Percentiles rank a stretch among this genome's conserved stretches.
Conservation (phyloP, 2,888 invertebrate genomes). For the Saturnia pavonia region DNA sequence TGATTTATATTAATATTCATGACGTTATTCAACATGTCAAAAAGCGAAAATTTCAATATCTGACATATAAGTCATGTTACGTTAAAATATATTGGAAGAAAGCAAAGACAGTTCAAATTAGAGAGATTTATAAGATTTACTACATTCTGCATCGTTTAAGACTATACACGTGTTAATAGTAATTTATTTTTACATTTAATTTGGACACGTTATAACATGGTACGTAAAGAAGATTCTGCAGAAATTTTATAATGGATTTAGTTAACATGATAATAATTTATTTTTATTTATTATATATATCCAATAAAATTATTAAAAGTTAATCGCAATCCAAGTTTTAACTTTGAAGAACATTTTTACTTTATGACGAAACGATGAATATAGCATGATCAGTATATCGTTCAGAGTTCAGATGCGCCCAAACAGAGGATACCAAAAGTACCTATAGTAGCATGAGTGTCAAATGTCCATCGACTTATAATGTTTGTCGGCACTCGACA, state of each 20-base stretch:
- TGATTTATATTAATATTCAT: constrained; percentile 13
- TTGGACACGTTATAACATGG: neutral
- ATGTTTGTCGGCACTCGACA: neutral
- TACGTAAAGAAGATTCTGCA: neutral
- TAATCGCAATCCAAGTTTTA: neutral
- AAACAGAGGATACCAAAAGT: neutral
- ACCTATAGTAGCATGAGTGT: too few relatives aligned
- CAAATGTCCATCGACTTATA: neutral
- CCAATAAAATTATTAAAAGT: too few relatives aligned
- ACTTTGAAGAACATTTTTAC: neutral
- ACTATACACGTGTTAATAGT: constrained; percentile 18
- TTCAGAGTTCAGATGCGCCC: neutral
- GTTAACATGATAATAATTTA: neutral
- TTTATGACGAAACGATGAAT: neutral
- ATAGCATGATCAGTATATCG: neutral
- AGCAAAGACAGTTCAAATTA: constrained; percentile 49
- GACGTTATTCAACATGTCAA: constrained; percentile 6
- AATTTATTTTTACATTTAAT: constrained; percentile 7
- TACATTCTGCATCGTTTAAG: constrained; percentile 25
- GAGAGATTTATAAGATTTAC: constrained; percentile 42
- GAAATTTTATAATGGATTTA: neutral
- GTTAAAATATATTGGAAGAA: constrained; percentile 31
- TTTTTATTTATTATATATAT: too few relatives aligned
- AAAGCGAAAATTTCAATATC: constrained; percentile 16
- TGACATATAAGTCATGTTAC: constrained; percentile 22